Evolutionary conservation across 64 coral and sea anemone genomes (phyloP).

Genomic region (Acropora yongei): DNA sequence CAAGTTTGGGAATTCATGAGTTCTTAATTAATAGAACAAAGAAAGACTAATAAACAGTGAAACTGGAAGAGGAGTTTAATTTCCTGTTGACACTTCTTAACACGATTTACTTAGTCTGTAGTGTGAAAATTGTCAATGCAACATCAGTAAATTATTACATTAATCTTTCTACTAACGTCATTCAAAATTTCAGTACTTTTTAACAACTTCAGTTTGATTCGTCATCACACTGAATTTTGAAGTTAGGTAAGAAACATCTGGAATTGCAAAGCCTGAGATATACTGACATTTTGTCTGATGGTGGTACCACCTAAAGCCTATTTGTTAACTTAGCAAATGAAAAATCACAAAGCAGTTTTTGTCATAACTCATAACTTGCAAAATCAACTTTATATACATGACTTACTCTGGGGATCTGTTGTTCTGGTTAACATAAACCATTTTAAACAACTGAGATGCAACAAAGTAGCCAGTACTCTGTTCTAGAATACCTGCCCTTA

Average conservation of each 20-base stretch:
- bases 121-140: constrained; percentile 1
- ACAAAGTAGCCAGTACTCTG: not conserved
- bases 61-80: not conserved
- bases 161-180: constrained; percentile 5
- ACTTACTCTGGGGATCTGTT: constrained; percentile 18
- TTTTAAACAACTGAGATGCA: not conserved
- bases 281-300: constrained; percentile 9
- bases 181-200: constrained; percentile 14
- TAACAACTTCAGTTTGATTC: constrained; percentile 8
- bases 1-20: not conserved
- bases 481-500: too few species aligned
- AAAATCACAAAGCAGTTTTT: not conserved
- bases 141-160: not conserved
- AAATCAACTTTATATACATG: not conserved
- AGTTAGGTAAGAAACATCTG: constrained; percentile 12
- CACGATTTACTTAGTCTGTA: not conserved
- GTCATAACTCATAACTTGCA: constrained; percentile 3
- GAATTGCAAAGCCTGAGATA: constrained; percentile 3
- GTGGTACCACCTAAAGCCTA: not conserved
- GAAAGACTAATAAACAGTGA: constrained; percentile 19
- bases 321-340: constrained; percentile 10
- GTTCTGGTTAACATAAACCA: not conserved
- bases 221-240: constrained; percentile 5
- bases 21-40: constrained; percentile 1
- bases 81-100: constrained; percentile 4